Percentiles rank a stretch among this genome's conserved stretches.
These are phyloP conservation scores for Alcis repandata DNA, from an alignment of 2,888 invertebrate species.

Conservation along the genomic window DNA sequence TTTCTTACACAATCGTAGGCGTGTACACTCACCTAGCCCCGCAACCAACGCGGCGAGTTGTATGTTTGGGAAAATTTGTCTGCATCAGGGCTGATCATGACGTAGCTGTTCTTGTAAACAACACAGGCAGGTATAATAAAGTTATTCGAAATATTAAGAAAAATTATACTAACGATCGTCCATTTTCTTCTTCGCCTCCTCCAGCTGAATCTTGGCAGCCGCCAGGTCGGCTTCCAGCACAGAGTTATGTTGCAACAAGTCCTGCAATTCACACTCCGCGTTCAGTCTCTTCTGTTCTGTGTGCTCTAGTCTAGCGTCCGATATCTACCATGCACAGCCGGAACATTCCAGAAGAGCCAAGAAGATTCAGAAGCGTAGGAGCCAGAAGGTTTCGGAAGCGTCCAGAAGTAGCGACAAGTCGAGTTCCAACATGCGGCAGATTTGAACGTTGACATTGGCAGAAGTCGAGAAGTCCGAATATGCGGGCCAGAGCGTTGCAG, in stretches of 20 bases:
- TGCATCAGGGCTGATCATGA: too few species aligned
- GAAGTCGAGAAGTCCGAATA: conserved; percentile 53
- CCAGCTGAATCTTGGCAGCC: conserved; percentile 80
- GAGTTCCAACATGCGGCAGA: conserved; percentile 48
- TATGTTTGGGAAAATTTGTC: too few species aligned
- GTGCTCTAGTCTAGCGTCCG: conserved; percentile 88
- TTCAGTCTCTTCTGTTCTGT: conserved; percentile 88
- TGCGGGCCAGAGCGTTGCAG: conserved; percentile 54
- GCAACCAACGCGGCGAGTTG: too few species aligned
- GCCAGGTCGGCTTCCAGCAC: conserved; percentile 87
- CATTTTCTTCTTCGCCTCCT: conserved; percentile 69
- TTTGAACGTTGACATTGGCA: conserved; percentile 41
- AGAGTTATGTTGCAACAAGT: conserved; percentile 89
- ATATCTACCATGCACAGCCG: conserved; percentile 78
- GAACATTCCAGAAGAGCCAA: conserved; percentile 41
- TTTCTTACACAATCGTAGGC: too few species aligned
- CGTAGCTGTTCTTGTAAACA: too few species aligned
- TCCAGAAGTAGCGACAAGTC: conserved; percentile 22
- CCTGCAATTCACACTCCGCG: conserved; percentile 87
- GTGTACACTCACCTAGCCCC: too few species aligned
- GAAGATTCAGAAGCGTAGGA: too few species aligned
- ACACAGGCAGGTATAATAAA: neutral
- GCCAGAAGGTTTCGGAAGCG: conserved; percentile 45
- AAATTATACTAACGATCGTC: conserved; percentile 72
- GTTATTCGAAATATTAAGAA: neutral